These are phyloP conservation scores for Lasiurus cinereus DNA, from an alignment of 2,113 vertebrate genomes.

Conservation along the genomic window DNA sequence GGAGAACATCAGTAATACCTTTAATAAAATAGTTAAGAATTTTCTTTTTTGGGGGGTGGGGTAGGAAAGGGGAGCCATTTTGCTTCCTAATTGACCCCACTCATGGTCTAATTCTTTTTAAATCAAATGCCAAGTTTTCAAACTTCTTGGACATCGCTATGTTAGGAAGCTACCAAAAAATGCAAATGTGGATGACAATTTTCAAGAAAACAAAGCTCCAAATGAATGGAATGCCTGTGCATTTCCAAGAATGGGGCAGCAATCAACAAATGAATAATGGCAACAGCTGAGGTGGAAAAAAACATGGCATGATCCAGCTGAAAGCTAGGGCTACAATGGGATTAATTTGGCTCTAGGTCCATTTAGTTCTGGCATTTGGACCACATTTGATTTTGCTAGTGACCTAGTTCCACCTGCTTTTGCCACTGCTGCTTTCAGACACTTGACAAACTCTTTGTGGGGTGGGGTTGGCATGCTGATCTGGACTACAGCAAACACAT, in stretches of 20 bases:
- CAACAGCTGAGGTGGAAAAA: conserved; percentile 36
- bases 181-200: conserved; percentile 40
- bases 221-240: background rate
- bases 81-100: background rate
- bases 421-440: conserved; percentile 8
- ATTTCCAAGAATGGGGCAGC: background rate
- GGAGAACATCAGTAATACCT: background rate
- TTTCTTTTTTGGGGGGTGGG: background rate
- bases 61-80: background rate
- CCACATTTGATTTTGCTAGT: conserved; percentile 49
- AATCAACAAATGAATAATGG: conserved; percentile 15
- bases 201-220: conserved; percentile 69
- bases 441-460: conserved; percentile 46
- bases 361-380: conserved; percentile 53
- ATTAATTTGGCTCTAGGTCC: conserved; percentile 51
- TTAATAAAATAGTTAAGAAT: background rate
- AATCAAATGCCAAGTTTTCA: conserved; percentile 56
- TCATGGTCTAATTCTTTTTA: conserved; percentile 33
- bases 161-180: conserved; percentile 42
- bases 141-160: conserved; percentile 71
- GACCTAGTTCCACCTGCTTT: conserved; percentile 69
- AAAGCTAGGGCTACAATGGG: conserved; percentile 48
- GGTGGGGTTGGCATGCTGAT: background rate
- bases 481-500: background rate
- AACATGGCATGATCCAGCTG: conserved; percentile 26